Base-by-base conservation (phyloP, 2,797 vertebrate species). In the Karalla daura region DNA sequence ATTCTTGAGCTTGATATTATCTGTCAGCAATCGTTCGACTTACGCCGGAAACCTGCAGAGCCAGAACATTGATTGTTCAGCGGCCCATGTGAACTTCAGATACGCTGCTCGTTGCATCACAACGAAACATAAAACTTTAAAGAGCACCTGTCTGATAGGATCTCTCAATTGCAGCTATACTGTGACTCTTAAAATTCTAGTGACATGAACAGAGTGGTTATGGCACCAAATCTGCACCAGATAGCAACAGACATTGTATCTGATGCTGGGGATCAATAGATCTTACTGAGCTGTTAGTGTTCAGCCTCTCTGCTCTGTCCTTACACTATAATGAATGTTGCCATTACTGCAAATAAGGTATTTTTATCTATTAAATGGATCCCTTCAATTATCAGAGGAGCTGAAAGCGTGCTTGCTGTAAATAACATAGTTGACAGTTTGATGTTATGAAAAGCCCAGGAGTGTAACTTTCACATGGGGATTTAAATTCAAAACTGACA, bases 11-110 rank as follows among this genome's bases (percentile, higher is more conserved):
- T 54, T 78, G 67, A 85, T 81, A 47, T 71, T 59, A 82, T 71
- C 74, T 59, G 63, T 74, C 72, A 76, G 65, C 53, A 76, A 59
- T 74, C 45, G 69, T 75, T 83, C 36, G 18, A 51, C 63, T 71
- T 33, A 53, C 23, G 25, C 45, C 25, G 40, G 32, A 68, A 72
- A 50, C 60, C 20, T 25, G 44, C 18, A 20, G 6, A 24, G 30
- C 44, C 44, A 63, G 40, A 65, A 67, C 56, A 61, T 43, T 7
- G 35, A 63, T 28, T 52, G 43, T 40, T 35, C 41, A 46, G 62
- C 24, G 25, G 32, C 46, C 47, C 13, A 2, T n/a, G 25, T 44
- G 32, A 55, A 24, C 20, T 37, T 60, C 20, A 70, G 47, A 72
- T 30, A 23, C 15, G 28, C 32, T 10, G 32, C 15, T 20, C 33